Base-by-base conservation (phyloP, 2,797 vertebrate species). In the Galaxias olidus region DNA sequence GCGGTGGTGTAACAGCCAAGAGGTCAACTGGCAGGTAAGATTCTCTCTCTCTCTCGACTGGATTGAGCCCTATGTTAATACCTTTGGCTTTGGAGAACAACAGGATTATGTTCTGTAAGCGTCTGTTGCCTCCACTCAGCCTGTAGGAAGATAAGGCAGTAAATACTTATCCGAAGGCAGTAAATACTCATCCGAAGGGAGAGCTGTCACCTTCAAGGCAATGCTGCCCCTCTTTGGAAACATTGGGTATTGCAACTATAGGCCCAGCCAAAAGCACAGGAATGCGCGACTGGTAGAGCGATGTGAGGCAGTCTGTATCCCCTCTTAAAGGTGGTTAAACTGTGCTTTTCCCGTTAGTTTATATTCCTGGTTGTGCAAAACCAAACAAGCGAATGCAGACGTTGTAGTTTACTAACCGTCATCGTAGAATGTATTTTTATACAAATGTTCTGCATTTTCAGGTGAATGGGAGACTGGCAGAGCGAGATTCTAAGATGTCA, bases 401-500 rank as follows among this genome's bases (percentile, higher is more conserved):
- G 30, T 30, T 30, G 30, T 30, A 30, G 30, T 30, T 30, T 30
- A 30, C 6, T 30, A 30, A 30, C 30, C 2, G 30, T 30, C 30
- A 30, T 30, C 3, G 30, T 30, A 6, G 30, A 30, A 30, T 30
- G 17, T 65, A 6, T 45, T 14, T 15, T 55, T 12, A 1, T 47
- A 8, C 14, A 12, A 10, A 14, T 47, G 46, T 47, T 47, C 46
- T 15, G 8, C 49, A n/a, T 15, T 19, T 13, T 43, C 83, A 92
- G 92, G 61, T 88, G 54, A 91, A 92, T 8, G 86, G 90, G 5
- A 76, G 73, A 59, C 57, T 68, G 42, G 64, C 65, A 0, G 66
- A 78, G 62, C 85, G 82, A 58, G 82, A 91, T 69, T 88, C 86
- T 0, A 91, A 86, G 71, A 45, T 88, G 63, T 89, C 91, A 0